These are phyloP conservation scores for Scaptomyza tumidula DNA, from an alignment of 2,888 invertebrate species.

Conservation along the genomic window DNA sequence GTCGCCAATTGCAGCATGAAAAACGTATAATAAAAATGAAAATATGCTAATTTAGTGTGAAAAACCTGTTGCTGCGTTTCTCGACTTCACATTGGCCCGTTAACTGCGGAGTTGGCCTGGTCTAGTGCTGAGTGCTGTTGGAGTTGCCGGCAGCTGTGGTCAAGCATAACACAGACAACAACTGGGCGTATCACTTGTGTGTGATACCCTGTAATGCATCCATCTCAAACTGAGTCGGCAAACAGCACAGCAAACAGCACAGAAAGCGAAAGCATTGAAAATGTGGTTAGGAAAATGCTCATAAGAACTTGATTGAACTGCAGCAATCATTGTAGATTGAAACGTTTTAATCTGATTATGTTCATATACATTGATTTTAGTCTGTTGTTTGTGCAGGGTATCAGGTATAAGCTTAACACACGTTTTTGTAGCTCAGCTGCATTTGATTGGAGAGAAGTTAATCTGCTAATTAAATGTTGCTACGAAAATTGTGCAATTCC, in stretches of 20 bases:
- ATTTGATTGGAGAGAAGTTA: conserved; percentile 12
- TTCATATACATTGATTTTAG: too few species aligned
- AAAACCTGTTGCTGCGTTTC: conserved; percentile 42
- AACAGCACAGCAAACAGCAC: too few species aligned
- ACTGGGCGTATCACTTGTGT: too few species aligned
- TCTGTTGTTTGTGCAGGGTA: conserved; percentile 12
- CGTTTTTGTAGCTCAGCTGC: too few species aligned
- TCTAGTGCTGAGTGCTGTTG: conserved; percentile 17
- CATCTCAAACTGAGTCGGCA: too few species aligned
- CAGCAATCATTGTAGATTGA: too few species aligned
- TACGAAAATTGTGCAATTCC: conserved; percentile 32
- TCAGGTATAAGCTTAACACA: not conserved
- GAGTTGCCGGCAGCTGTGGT: conserved; percentile 6
- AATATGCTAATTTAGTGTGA: conserved; percentile 43
- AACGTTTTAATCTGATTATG: too few species aligned
- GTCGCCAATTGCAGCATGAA: conserved; percentile 40
- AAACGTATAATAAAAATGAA: conserved; percentile 40
- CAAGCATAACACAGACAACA: too few species aligned
- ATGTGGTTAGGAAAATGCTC: too few species aligned
- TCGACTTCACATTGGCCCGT: conserved; percentile 18
- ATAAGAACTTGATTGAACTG: too few species aligned
- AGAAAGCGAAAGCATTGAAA: too few species aligned
- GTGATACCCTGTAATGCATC: too few species aligned
- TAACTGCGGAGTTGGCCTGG: not conserved
- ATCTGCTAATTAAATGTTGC: conserved; percentile 34